These are phyloP conservation scores for Yasuhikotakia modesta DNA, from an alignment of 2,797 vertebrate species.

Conservation along the genomic window DNA sequence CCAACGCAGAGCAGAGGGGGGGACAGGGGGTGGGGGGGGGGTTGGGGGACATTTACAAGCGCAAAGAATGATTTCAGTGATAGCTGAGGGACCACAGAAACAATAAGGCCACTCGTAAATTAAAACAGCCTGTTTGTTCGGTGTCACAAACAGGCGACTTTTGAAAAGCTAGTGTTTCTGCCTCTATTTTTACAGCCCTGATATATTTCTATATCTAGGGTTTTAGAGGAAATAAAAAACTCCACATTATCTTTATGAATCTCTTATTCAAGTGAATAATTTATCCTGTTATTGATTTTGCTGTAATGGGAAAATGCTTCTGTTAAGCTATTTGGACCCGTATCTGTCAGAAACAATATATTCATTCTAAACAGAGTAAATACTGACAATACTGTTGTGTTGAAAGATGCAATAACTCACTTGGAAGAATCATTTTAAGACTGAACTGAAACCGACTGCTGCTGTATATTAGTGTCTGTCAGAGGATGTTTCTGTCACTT, in stretches of 20 bases:
- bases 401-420: not conserved
- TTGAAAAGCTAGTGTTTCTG: slow-evolving; percentile 3
- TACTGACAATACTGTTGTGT: not conserved
- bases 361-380: not conserved
- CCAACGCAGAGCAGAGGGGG: slow-evolving; percentile 31
- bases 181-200: not conserved
- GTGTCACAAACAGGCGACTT: slow-evolving; percentile 6
- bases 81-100: slow-evolving; percentile 18
- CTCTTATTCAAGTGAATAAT: not conserved
- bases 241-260: slow-evolving; percentile 1
- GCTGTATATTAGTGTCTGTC: slow-evolving; percentile 11
- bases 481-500: slow-evolving; percentile 21
- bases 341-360: not conserved
- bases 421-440: not conserved
- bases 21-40: too few relatives aligned
- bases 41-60: slow-evolving; percentile 41
- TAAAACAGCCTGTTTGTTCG: slow-evolving; percentile 29
- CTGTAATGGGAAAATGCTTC: slow-evolving; percentile 7
- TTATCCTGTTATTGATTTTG: not conserved
- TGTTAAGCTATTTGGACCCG: not conserved
- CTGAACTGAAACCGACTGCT: slow-evolving; percentile 2
- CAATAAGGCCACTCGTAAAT: slow-evolving; percentile 12
- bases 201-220: slow-evolving; percentile 8
- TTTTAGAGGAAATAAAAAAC: not conserved
- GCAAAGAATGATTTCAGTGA: slow-evolving; percentile 36